Percentiles rank a stretch among this genome's conserved stretches.
phyloP scores from a whole-genome alignment of 1,140 invertebrate species.

The Calycopis cecrops region DNA sequence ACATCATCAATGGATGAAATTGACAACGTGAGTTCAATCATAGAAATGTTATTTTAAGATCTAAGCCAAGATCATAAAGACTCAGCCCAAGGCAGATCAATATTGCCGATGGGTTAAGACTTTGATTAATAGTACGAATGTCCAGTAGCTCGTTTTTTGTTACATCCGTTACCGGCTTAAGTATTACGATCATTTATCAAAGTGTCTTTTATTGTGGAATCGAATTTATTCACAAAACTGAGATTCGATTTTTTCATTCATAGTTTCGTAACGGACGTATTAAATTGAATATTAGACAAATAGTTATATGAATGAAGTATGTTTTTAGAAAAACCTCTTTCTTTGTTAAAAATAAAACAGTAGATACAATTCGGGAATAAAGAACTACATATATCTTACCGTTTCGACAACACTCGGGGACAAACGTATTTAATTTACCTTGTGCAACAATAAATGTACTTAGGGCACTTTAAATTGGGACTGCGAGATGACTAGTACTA shows the following conservation, averaged over 20 bases:
- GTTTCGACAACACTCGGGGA: too few relatives aligned
- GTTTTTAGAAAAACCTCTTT: too few relatives aligned
- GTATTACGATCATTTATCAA: slow-evolving; percentile 59
- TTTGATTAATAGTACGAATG: slow-evolving; percentile 55
- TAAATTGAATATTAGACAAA: too few relatives aligned
- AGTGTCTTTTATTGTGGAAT: slow-evolving; percentile 48
- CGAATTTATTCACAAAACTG: slow-evolving; percentile 46
- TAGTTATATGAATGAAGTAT: too few relatives aligned
- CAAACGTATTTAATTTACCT: too few relatives aligned
- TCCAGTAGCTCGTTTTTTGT: slow-evolving; percentile 52
- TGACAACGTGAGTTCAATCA: background rate
- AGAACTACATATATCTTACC: too few relatives aligned
- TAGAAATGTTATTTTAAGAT: slow-evolving; percentile 11
- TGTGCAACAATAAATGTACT: too few relatives aligned
- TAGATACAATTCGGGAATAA: too few relatives aligned
- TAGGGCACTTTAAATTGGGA: too few relatives aligned
- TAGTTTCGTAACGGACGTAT: background rate
- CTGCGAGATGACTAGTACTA: too few relatives aligned
- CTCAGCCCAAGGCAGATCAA: slow-evolving; percentile 11
- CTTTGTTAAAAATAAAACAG: too few relatives aligned
- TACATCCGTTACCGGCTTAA: slow-evolving; percentile 49
- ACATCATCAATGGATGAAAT: slow-evolving; percentile 8
- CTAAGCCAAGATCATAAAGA: slow-evolving; percentile 12
- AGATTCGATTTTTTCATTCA: slow-evolving; percentile 47
- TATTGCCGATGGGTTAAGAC: slow-evolving; percentile 34